A percentile compares a stretch with the other conserved stretches of the same genome.
Conservation (phyloP, 2,888 invertebrate species). For the Spicauda simplicius region DNA sequence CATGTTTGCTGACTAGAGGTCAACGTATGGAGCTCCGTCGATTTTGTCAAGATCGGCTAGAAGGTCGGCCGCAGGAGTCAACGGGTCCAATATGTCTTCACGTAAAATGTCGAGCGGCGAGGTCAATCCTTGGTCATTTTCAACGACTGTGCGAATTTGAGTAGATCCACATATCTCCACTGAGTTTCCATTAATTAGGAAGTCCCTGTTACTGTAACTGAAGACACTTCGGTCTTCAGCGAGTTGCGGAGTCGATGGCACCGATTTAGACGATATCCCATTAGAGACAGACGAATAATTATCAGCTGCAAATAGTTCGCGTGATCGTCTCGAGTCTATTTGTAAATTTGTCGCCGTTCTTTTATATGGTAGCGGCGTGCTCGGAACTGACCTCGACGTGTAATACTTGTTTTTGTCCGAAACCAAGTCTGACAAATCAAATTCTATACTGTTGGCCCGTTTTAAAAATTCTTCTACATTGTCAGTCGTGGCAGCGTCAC, state of each 20-base stretch:
- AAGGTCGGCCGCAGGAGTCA: slow-evolving; percentile 69
- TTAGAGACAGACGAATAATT: slow-evolving; percentile 62
- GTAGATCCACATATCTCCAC: slow-evolving; percentile 69
- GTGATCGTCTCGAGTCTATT: slow-evolving; percentile 70
- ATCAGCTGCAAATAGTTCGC: slow-evolving; percentile 65
- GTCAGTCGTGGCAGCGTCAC: slow-evolving; percentile 58
- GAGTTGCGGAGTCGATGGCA: slow-evolving; percentile 90
- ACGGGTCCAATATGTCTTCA: slow-evolving; percentile 71
- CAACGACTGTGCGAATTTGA: slow-evolving; percentile 62
- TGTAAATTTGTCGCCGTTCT: slow-evolving; percentile 68
- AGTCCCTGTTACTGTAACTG: slow-evolving; percentile 86
- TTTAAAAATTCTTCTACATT: slow-evolving; percentile 77
- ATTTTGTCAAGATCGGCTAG: slow-evolving; percentile 79
- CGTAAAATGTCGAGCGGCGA: slow-evolving; percentile 76
- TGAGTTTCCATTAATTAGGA: slow-evolving; percentile 86
- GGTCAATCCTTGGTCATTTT: slow-evolving; percentile 58
- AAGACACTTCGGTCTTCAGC: slow-evolving; percentile 81
- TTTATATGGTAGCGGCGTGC: slow-evolving; percentile 86
- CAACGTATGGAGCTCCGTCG: slow-evolving; percentile 74
- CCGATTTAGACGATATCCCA: slow-evolving; percentile 88
- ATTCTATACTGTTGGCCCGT: slow-evolving; percentile 76
- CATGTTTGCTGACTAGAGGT: slow-evolving; percentile 71
- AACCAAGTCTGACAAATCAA: slow-evolving; percentile 70
- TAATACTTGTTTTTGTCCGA: slow-evolving; percentile 74
- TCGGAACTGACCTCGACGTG: slow-evolving; percentile 88